Conservation (phyloP, 2,797 vertebrate genomes). For the Myotis myotis region DNA sequence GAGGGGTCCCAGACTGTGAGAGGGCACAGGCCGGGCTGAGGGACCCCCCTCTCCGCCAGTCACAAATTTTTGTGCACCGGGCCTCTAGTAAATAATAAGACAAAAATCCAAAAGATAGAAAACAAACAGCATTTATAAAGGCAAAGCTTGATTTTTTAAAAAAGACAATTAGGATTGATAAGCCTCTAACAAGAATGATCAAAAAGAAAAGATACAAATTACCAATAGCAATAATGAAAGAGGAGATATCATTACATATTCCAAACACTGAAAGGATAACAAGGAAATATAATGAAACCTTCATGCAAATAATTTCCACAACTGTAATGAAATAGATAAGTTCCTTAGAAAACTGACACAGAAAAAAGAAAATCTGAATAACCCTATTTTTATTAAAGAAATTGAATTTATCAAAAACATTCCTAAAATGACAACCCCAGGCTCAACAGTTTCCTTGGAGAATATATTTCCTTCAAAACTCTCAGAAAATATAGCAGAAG, state of each 20-base stretch:
- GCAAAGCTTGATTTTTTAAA: not conserved
- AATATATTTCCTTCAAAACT: not conserved
- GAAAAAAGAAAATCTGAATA: slow-evolving; percentile 17
- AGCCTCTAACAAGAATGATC: not conserved
- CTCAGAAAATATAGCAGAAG: not conserved
- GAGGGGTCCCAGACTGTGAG: too few relatives aligned
- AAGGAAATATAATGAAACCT: slow-evolving; percentile 21
- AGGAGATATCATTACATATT: not conserved
- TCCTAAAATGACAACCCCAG: not conserved
- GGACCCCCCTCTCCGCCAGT: too few relatives aligned
- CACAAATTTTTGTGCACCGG: too few relatives aligned
- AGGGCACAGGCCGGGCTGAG: too few relatives aligned
- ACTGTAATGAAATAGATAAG: not conserved
- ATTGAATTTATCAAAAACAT: slow-evolving; percentile 34
- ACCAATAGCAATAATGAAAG: not conserved
- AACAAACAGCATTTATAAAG: not conserved
- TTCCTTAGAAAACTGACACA: not conserved
- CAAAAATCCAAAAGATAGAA: not conserved
- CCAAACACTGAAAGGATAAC: not conserved
- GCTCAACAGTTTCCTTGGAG: not conserved
- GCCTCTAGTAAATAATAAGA: not conserved
- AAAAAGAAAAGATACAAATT: slow-evolving; percentile 3
- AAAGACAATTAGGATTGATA: not conserved
- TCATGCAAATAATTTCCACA: slow-evolving; percentile 3
- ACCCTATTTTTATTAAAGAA: not conserved